These are phyloP conservation scores for Eurystomus gularis DNA, from an alignment of 2,113 vertebrate species.

Conservation along the genomic window DNA sequence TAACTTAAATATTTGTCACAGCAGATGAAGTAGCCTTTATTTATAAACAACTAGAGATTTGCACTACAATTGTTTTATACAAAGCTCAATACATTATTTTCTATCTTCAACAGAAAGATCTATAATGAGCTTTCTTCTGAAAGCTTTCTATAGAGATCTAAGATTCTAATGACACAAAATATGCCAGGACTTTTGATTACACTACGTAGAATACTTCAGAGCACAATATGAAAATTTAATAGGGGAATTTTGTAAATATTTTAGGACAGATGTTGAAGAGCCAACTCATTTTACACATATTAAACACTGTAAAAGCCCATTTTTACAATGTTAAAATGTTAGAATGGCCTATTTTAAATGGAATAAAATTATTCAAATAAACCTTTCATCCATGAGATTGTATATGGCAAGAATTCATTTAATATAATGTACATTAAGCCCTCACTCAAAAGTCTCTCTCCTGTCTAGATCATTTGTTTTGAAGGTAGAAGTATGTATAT, in stretches of 20 bases:
- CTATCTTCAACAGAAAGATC: neutral
- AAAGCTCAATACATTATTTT: neutral
- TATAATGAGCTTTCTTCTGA: neutral
- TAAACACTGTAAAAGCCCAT: neutral
- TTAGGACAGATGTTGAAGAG: neutral
- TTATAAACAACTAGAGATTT: neutral
- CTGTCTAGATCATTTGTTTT: neutral
- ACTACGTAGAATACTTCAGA: neutral
- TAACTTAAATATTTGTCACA: neutral
- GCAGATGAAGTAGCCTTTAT: neutral
- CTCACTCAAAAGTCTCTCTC: neutral
- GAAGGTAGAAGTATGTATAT: neutral
- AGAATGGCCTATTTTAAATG: neutral
- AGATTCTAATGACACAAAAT: neutral
- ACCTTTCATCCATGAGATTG: conserved; percentile 16
- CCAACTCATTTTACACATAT: neutral
- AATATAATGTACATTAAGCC: neutral
- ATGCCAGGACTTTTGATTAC: neutral
- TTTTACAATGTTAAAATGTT: neutral
- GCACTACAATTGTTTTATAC: neutral
- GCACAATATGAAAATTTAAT: conserved; percentile 16
- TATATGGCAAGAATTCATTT: neutral
- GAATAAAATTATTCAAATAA: conserved; percentile 39
- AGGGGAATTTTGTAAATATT: conserved; percentile 36
- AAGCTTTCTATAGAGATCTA: neutral